Evolutionary conservation across 1,140 invertebrate species (phyloP), one percentile per base, ranked within the genome.

Genomic region (Hydropsyche tenuis): DNA sequence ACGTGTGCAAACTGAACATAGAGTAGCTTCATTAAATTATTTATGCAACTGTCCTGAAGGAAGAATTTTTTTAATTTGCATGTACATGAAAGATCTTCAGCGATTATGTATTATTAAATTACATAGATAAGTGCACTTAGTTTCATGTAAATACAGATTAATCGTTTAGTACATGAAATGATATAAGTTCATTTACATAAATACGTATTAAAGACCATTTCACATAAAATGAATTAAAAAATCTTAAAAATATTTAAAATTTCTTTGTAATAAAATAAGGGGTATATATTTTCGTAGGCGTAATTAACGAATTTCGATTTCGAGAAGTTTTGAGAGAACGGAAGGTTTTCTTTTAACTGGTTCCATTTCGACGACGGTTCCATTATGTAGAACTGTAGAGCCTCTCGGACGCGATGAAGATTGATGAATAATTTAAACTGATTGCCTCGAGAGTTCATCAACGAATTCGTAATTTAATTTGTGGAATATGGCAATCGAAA

Each of bases 21-120:
- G n/a, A 7, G 60, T 53, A 60, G 43, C 45, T 73, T 72, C 51
- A 64, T 48, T 73, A 51, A 60, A 73, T 73, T 65, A 73, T 65
- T 65, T 65, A 73, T 65, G 71, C 71, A 73, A 48, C 65, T 51
- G 46, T 51, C 7, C 53, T 25, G 25, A 43, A 51, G 45, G 30
- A 37, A 37, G 30, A 37, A 9, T 3, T 37, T 37, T 3, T 37
- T 37, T 37, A 37, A 37, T n/a, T n/a, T n/a, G n/a, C n/a, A n/a
- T n/a, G n/a, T n/a, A n/a, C n/a, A n/a, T n/a, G n/a, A n/a, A n/a
- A n/a, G n/a, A n/a, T n/a, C n/a, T n/a, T n/a, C n/a, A n/a, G n/a
- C n/a, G n/a, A n/a, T n/a, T n/a, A n/a, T n/a, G n/a, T n/a, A n/a
- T n/a, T n/a, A n/a, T n/a, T n/a, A n/a, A n/a, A n/a, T n/a, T n/a